A percentile compares a stretch with the other conserved stretches of the same genome.
Conservation (phyloP, 2,797 vertebrate species). For the Cirrhinus mrigala region DNA sequence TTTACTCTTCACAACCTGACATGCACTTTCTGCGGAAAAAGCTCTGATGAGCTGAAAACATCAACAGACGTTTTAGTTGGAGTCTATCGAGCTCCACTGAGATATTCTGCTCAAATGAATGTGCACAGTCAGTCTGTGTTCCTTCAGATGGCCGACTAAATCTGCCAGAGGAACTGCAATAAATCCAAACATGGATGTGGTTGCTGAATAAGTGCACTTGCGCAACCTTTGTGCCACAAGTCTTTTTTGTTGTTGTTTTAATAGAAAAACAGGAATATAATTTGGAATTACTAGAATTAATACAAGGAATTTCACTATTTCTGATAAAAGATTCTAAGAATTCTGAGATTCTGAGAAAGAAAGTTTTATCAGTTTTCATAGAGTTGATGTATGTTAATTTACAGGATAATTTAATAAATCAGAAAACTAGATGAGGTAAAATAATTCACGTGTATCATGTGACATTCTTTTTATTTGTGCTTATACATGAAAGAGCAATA, state of each 20-base stretch:
- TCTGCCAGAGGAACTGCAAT: constrained; percentile 11
- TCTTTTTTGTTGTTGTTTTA: background rate
- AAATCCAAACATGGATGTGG: background rate
- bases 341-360: too few species aligned
- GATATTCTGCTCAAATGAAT: background rate
- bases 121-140: background rate
- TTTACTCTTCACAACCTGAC: background rate
- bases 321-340: background rate
- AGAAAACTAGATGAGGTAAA: background rate
- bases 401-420: background rate
- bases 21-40: background rate
- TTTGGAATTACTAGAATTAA: background rate
- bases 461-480: too few species aligned
- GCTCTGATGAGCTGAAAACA: background rate
- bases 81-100: background rate
- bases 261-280: background rate
- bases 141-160: background rate
- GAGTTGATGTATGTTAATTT: too few species aligned
- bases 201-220: background rate
- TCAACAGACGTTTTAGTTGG: background rate
- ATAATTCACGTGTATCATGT: too few species aligned
- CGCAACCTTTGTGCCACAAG: background rate
- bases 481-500: background rate
- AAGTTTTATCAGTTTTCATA: background rate
- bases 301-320: background rate